Evolutionary conservation across 2,113 vertebrate genomes (phyloP), one percentile per base, ranked within the genome.

Genomic region (Phasianus colchicus): DNA sequence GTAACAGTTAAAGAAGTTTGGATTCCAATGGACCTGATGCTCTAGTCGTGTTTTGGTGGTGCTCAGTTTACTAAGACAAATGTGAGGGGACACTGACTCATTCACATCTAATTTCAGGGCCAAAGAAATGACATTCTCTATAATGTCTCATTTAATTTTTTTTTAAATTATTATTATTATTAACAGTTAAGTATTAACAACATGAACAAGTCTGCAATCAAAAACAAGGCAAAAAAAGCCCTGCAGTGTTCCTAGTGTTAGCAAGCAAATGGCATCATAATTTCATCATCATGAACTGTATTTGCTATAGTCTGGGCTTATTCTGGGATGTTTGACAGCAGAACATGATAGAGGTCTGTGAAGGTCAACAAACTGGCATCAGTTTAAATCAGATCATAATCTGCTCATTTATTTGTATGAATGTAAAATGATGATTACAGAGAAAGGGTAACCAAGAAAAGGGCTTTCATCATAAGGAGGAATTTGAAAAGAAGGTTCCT

Each of bases 181-280:
- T 19, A 5, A 2, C 21, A 40, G 30, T 55, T 83, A 65, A 16
- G 27, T 71, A 16, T 55, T 48, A 43, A 60, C 5, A 55, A 57
- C 15, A 11, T 1, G n/a, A 52, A 64, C 45, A 40, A 40, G 16
- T 27, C 9, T 42, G 36, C 29, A 42, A 54, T 78, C 42, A 20
- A 58, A 57, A 43, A 8, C 20, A 11, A 38, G 38, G 25, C 14
- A 1, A 64, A 40, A 61, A 50, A 25, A 7, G 0, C 0, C 10
- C 2, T 24, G 10, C 11, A 34, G 3, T 0, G 11, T 61, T 5
- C 15, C 29, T 55, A 10, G 5, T 32, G 24, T 27, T 40, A 32
- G 55, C 74, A 88, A 32, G 55, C 74, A 88, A 32, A 70, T 48
- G 69, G 58, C 27, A 43, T 60, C 2, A 9, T 60, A 32, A 70